phyloP scores from a whole-genome alignment of 2,888 invertebrate genomes.

The Limnephilus lunatus region DNA sequence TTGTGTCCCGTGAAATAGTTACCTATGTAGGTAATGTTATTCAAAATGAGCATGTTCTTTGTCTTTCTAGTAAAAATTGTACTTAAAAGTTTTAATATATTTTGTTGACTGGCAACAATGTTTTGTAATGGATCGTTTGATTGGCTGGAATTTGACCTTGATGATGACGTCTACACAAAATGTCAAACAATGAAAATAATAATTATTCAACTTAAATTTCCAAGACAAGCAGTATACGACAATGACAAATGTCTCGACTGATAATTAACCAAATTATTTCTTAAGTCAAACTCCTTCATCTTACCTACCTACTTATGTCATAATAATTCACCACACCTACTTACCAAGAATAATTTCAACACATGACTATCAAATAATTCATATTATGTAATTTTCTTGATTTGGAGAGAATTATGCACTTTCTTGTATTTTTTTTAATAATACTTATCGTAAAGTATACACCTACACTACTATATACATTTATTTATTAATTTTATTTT shows the following conservation, averaged over 20 bases:
- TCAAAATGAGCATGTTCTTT: neutral
- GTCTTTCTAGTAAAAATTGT: neutral
- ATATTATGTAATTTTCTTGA: neutral
- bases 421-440: too few relatives aligned
- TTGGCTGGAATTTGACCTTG: neutral
- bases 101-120: neutral
- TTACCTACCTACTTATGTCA: neutral
- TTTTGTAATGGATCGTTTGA: neutral
- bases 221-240: neutral
- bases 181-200: conserved; percentile 8
- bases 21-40: neutral
- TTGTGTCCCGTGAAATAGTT: neutral
- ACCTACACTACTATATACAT: too few relatives aligned
- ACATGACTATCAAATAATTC: neutral
- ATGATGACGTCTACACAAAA: neutral
- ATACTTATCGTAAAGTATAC: too few relatives aligned
- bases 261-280: neutral
- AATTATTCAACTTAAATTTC: neutral
- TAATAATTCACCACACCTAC: neutral
- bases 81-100: neutral
- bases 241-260: neutral
- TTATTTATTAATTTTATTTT: too few relatives aligned
- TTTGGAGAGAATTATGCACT: neutral
- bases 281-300: neutral
- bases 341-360: neutral